Conservation (phyloP, 2,888 invertebrate species). For the Leucoma salicis region DNA sequence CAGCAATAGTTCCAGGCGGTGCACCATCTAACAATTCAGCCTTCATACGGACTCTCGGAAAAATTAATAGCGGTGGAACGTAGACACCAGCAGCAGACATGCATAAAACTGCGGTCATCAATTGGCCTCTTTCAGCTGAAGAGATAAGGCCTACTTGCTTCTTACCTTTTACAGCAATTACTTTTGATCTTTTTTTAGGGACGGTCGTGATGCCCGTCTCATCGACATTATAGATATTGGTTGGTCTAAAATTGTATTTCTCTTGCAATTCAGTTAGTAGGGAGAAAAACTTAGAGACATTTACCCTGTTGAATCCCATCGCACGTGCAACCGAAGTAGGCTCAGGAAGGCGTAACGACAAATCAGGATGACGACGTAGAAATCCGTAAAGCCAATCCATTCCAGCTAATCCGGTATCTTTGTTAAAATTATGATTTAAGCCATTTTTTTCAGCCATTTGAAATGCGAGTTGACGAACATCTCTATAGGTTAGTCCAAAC, state of each 20-base stretch:
- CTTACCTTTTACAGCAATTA: neutral
- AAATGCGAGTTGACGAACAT: constrained; percentile 2
- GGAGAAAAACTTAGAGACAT: neutral
- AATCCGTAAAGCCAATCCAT: constrained; percentile 1
- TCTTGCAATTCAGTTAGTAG: neutral
- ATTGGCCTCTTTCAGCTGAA: neutral
- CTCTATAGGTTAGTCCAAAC: constrained; percentile 1
- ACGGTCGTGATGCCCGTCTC: neutral
- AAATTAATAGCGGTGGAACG: constrained; percentile 8
- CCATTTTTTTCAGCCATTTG: constrained; percentile 8
- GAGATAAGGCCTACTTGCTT: neutral
- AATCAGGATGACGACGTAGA: constrained; percentile 1
- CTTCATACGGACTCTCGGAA: constrained; percentile 8
- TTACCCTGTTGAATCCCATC: neutral
- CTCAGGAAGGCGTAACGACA: constrained; percentile 4
- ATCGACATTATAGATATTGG: neutral
- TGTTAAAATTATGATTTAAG: constrained; percentile 3
- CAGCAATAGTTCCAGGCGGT: constrained; percentile 1
- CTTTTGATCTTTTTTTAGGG: neutral
- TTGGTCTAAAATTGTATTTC: constrained; percentile 1
- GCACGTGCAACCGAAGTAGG: constrained; percentile 8
- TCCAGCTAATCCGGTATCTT: constrained; percentile 5
- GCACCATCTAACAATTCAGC: neutral
- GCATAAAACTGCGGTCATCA: neutral
- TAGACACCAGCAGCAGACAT: constrained; percentile 8